These are phyloP conservation scores for Ceuthmochares aereus DNA, from an alignment of 2,113 vertebrate genomes.

Conservation along the genomic window DNA sequence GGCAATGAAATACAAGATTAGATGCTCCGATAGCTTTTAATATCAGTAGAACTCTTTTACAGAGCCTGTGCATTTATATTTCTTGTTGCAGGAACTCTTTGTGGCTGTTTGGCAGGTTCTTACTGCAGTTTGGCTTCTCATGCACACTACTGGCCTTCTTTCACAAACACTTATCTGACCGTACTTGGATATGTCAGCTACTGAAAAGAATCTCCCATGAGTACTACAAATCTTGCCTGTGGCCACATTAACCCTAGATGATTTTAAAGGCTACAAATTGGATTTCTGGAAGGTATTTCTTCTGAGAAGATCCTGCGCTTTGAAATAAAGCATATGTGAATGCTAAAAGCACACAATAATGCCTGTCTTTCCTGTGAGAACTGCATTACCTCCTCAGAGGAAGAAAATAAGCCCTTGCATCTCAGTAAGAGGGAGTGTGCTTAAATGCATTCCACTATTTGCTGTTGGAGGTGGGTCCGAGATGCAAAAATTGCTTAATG, in stretches of 20 bases:
- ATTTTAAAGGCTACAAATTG: neutral
- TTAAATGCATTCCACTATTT: neutral
- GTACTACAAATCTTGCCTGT: no score
- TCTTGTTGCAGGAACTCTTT: neutral
- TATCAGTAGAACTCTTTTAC: neutral
- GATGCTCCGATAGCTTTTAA: neutral
- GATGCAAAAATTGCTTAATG: neutral
- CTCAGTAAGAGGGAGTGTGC: neutral
- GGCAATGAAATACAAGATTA: neutral
- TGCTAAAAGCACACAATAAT: neutral
- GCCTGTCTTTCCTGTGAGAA: neutral
- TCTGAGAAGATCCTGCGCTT: neutral
- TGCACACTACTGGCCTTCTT: neutral
- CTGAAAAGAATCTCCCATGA: neutral
- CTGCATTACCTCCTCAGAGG: neutral
- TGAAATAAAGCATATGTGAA: neutral
- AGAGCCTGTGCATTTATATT: neutral
- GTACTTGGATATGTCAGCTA: neutral
- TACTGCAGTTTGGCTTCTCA: neutral
- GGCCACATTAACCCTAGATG: neutral
- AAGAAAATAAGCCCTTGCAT: neutral
- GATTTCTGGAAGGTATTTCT: neutral
- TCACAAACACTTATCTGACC: neutral
- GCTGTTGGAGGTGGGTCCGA: neutral
- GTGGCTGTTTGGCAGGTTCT: neutral